Evolutionary conservation across 2,113 vertebrate genomes (phyloP), one percentile per base, ranked within the genome.

Genomic region (Anarrhichthys ocellatus): DNA sequence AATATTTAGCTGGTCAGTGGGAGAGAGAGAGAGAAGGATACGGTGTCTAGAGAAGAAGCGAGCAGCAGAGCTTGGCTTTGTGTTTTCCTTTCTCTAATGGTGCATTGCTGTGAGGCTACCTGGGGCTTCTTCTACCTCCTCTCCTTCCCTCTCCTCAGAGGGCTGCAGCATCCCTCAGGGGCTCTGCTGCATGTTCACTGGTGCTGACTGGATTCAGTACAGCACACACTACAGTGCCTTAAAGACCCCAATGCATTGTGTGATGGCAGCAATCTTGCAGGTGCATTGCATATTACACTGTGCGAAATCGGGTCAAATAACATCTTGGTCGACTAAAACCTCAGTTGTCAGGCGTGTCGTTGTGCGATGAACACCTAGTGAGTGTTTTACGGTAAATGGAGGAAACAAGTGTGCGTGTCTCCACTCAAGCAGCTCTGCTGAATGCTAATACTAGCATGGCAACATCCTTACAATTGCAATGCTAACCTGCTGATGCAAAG

Each of bases 1-100:
- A 95, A 94, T 95, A 93, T 95, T 93, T 92, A 94, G 84, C 86
- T 90, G 90, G 92, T 92, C 89, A 92, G 89, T 89, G 82, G 74
- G 83, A 91, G 86, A 76, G 71, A 56, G 71, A 77, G 81, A 75
- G 72, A 52, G 68, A 79, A 80, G 66, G 65, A 81, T 78, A 84
- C 32, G 27, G 86, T 87, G 92, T 84, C 86, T 81, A 81, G 80
- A 90, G 83, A 87, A 72, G 79, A 78, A 84, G 76, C 65, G 56
- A 90, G 85, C 83, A 81, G 76, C 82, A 68, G 75, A 73, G 81
- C 79, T 81, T 6, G 73, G 56, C 76, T 88, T 88, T 80, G 80
- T 87, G 81, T 82, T 87, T 92, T 81, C 64, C 76, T 75, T 83
- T 80, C 83, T 83, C 86, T 89, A 75, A 81, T 88, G 86, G 87